Evolutionary conservation across 2,797 vertebrate genomes (phyloP).

Genomic region (Sebastes ruberrimus): DNA sequence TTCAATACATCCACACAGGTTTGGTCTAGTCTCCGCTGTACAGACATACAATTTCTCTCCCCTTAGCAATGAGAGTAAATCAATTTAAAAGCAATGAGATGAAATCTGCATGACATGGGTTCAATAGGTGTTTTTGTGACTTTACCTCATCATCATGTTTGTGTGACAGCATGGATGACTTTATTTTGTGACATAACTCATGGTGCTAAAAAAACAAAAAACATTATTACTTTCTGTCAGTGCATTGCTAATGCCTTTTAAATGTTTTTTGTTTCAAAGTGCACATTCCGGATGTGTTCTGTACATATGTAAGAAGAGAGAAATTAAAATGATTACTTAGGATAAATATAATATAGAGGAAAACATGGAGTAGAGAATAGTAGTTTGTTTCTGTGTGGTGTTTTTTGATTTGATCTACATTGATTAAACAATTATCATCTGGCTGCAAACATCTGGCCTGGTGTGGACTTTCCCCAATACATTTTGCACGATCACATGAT

Average conservation of each 20-base stretch:
- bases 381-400: background rate
- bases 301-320: slow-evolving; percentile 2
- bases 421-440: background rate
- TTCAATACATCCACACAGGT: background rate
- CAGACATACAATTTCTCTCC: background rate
- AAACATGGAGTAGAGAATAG: background rate
- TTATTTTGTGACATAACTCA: background rate
- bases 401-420: background rate
- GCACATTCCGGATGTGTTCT: background rate
- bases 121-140: background rate
- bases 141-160: background rate
- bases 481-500: background rate
- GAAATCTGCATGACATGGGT: background rate
- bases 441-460: background rate
- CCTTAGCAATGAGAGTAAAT: background rate
- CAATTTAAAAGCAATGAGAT: background rate
- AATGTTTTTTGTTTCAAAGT: background rate
- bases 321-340: background rate
- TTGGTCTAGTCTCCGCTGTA: background rate
- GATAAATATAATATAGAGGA: background rate
- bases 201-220: background rate
- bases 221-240: background rate
- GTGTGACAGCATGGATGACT: background rate
- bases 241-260: background rate
- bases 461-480: background rate